Base-by-base conservation (phyloP, 2,888 invertebrate species). In the Pristionchus fissidentatus region DNA sequence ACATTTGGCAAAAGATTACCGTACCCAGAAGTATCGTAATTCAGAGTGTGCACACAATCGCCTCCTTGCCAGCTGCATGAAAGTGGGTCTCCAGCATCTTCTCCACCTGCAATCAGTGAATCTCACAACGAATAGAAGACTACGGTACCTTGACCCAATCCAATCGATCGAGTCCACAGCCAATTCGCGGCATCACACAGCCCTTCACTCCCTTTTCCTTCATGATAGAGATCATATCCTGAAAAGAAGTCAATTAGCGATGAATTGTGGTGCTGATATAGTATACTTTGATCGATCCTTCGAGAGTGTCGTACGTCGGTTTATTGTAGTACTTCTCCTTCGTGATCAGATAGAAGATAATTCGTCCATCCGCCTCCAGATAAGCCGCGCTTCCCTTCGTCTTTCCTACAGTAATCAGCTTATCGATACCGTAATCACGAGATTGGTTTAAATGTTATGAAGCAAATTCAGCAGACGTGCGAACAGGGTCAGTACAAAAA, bases 161-260 rank as follows among this genome's bases (percentile, higher is more conserved):
- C 4, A 95, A 93, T 29, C 94, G 93, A 92, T 95, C 95, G 57
- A 95, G 93, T 49, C 95, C 95, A 90, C 95, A 95, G 2, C 95
- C 95, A 86, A 95, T 94, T 84, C 93, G 92, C 0, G 95, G 95
- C 91, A 95, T 94, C 1, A 95, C 94, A 83, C 94, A 92, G 83
- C 93, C 87, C 43, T 93, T 62, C 38, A 81, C n/a, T 41, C 29
- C 80, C 32, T 26, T 19, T 43, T 77, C 26, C 22, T 22, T n/a
- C 52, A 75, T 77, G 35, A 84, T 52, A 52, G 46, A 62, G 29
- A 55, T 46, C 85, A 85, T 85, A 46, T 85, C 85, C 85, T 85
- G 13, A 78, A 85, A 43, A 2, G 32, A 55, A 60, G 15, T 19
- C 70, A 29, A 1, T 78, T 55, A 41, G 3, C 32, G 38, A 46